Percentiles rank a stretch among this genome's conserved stretches.
Conservation (phyloP, 2,888 invertebrate genomes). For the Disparrhopalites patrizii region DNA sequence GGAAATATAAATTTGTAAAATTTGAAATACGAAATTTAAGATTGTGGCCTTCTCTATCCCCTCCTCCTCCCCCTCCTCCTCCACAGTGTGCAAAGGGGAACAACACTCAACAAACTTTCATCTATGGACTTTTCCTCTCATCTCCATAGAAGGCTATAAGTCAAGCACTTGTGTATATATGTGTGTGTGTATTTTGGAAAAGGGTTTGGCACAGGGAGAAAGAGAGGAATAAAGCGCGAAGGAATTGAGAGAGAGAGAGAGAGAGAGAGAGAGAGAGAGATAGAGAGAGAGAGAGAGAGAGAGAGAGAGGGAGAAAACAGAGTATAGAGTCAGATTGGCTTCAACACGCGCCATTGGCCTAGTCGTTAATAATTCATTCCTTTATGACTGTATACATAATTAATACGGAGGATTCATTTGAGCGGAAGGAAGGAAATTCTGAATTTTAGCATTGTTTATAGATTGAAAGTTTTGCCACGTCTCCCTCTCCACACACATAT, state of each 20-base stretch:
- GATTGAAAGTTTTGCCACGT: conserved; percentile 23
- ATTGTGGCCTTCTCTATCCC: no score
- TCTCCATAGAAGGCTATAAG: background rate
- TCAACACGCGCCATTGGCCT: conserved; percentile 22
- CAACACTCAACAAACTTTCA: background rate
- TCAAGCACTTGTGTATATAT: background rate
- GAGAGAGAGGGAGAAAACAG: conserved; percentile 8
- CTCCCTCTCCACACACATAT: background rate
- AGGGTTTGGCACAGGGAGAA: conserved; percentile 10
- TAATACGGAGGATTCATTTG: conserved; percentile 23
- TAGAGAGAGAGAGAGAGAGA: conserved; percentile 10
- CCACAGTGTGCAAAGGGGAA: background rate
- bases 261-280: no score
- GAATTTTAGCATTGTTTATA: conserved; percentile 24
- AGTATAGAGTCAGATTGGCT: conserved; percentile 16
- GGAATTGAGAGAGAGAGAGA: background rate
- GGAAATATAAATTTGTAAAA: conserved; percentile 9
- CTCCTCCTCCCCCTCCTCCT: background rate
- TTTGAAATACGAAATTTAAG: conserved; percentile 5
- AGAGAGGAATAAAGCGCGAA: background rate
- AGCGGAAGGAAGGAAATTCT: conserved; percentile 19
- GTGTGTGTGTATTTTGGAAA: background rate
- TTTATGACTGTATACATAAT: conserved; percentile 23
- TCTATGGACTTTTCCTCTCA: background rate
- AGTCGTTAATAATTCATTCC: conserved; percentile 23